These are phyloP conservation scores for Corythaeola cristata DNA, from an alignment of 2,113 vertebrate species.

Conservation along the genomic window DNA sequence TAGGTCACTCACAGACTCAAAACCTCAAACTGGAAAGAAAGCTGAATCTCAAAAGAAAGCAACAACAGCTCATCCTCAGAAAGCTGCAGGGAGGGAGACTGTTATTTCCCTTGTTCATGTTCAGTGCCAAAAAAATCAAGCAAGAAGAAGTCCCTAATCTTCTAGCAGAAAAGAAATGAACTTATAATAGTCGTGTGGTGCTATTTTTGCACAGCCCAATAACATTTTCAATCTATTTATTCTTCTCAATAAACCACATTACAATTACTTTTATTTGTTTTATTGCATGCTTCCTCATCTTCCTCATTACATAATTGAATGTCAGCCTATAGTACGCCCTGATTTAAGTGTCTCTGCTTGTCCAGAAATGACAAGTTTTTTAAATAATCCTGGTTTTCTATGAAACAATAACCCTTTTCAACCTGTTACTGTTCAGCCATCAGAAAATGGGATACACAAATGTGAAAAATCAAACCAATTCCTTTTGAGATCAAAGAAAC, in stretches of 20 bases:
- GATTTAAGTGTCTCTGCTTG: conserved; percentile 29
- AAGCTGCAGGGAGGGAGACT: conserved; percentile 22
- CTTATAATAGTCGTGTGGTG: not conserved
- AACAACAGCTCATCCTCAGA: conserved; percentile 2
- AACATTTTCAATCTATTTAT: not conserved
- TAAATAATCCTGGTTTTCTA: not conserved
- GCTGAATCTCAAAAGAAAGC: not conserved
- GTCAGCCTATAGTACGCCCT: not conserved
- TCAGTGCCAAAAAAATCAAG: not conserved
- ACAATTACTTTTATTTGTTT: conserved; percentile 16
- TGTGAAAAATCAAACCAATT: not conserved
- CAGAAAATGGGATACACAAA: not conserved
- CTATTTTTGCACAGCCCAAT: not conserved
- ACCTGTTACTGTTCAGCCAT: not conserved
- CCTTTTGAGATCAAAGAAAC: not conserved
- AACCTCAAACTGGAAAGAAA: not conserved
- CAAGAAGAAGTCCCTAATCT: not conserved
- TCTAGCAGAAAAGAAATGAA: not conserved
- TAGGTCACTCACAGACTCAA: not conserved
- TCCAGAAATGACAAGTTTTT: conserved; percentile 9
- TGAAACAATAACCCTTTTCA: not conserved
- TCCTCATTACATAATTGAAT: conserved; percentile 32
- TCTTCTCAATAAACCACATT: not conserved
- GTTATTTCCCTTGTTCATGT: conserved; percentile 26
- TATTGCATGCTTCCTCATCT: not conserved